A percentile compares a stretch with the other conserved stretches of the same genome.
Conservation (phyloP, 2,888 invertebrate genomes). For the Clostera curtula region DNA sequence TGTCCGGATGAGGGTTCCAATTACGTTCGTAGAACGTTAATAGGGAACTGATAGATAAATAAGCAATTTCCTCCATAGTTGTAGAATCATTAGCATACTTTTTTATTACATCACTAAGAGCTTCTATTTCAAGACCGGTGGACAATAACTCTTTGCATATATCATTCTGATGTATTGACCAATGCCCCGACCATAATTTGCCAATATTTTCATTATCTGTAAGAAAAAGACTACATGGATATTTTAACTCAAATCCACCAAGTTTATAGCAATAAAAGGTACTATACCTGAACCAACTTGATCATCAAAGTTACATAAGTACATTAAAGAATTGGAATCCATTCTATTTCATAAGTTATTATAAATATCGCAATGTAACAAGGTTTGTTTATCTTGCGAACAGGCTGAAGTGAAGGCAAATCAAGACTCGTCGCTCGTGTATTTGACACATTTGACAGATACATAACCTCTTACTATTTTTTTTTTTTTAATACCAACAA, state of each 20-base stretch:
- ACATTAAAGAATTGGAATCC: conserved; percentile 24
- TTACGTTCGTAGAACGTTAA: conserved; percentile 86
- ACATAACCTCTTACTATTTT: no score
- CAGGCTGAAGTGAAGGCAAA: no score
- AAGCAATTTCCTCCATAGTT: conserved; percentile 53
- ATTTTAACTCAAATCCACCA: conserved; percentile 1
- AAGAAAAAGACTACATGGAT: conserved; percentile 14
- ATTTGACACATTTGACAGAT: no score
- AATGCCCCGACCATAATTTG: conserved; percentile 47
- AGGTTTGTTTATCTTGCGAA: no score
- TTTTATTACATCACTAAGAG: conserved; percentile 33
- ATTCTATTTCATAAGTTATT: no score
- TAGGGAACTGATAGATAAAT: conserved; percentile 78
- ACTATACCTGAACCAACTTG: conserved; percentile 40
- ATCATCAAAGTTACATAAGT: conserved; percentile 58
- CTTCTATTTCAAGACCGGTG: conserved; percentile 36
- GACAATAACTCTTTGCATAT: conserved; percentile 41
- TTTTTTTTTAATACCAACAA: no score
- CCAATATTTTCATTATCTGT: conserved; percentile 37
- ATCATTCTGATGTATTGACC: conserved; percentile 37
- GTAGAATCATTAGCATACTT: conserved; percentile 23
- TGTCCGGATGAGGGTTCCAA: conserved; percentile 83
- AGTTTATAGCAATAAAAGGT: background rate
- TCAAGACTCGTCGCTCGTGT: no score
- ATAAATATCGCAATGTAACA: no score